These are phyloP conservation scores for Lacanobia oleracea DNA, from an alignment of 2,888 invertebrate species.

Conservation along the genomic window DNA sequence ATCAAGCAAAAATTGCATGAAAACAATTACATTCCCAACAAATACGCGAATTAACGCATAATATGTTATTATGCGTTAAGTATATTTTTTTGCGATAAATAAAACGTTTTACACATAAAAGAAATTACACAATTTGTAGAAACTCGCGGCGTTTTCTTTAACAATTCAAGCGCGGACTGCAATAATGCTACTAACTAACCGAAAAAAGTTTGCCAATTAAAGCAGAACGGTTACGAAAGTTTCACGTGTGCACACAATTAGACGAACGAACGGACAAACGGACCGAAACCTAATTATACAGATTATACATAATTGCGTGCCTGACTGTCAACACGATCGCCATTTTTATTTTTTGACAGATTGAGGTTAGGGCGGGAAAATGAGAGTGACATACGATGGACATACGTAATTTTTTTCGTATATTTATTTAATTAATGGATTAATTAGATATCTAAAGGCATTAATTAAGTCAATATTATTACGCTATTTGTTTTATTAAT, in stretches of 20 bases:
- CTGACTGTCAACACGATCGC: conserved; percentile 58
- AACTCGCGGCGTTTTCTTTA: conserved; percentile 62
- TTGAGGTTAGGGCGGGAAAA: conserved; percentile 51
- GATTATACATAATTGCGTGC: conserved; percentile 63
- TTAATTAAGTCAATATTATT: conserved; percentile 25
- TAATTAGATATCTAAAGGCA: conserved; percentile 1
- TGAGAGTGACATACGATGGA: conserved; percentile 7
- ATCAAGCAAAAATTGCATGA: background rate
- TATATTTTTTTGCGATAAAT: conserved; percentile 16
- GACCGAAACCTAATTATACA: conserved; percentile 72
- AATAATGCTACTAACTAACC: conserved; percentile 64
- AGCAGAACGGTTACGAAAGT: conserved; percentile 72
- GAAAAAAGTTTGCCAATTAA: conserved; percentile 72
- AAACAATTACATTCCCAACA: background rate
- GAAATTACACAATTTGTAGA: conserved; percentile 57
- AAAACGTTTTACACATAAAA: conserved; percentile 42
- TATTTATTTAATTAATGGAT: conserved; percentile 28
- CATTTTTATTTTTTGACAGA: conserved; percentile 59
- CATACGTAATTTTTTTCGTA: conserved; percentile 7
- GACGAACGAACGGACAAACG: conserved; percentile 67
- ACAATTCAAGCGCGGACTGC: conserved; percentile 67
- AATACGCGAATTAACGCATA: background rate
- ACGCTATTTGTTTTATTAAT: conserved; percentile 3
- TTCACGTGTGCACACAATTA: conserved; percentile 70
- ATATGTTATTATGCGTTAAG: background rate